A percentile compares a stretch with the other conserved stretches of the same genome.
Conservation (phyloP, 2,113 vertebrate genomes). For the Chauna torquata region DNA sequence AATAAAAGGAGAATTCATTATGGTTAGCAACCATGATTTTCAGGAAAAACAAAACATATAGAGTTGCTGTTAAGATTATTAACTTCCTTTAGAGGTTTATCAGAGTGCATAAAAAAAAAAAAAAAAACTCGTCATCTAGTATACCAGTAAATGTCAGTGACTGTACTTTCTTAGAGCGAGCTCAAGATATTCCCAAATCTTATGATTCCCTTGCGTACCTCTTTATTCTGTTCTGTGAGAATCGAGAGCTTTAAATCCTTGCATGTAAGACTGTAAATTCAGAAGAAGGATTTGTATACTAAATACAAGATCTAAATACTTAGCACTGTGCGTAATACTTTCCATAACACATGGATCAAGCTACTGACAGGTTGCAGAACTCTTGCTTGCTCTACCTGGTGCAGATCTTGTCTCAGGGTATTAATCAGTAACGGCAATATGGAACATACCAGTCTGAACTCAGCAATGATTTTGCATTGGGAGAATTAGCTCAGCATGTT, state of each 20-base stretch:
- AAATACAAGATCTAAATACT: slow-evolving; percentile 32
- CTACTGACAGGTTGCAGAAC: neutral
- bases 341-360: neutral
- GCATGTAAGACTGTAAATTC: slow-evolving; percentile 14
- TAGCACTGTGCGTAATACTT: neutral
- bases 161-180: neutral
- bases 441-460: neutral
- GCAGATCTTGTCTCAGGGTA: neutral
- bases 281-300: slow-evolving; percentile 30
- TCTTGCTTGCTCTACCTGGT: neutral
- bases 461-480: neutral
- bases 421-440: neutral
- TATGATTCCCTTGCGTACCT: neutral
- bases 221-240: neutral
- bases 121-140: neutral
- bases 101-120: neutral
- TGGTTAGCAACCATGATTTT: neutral
- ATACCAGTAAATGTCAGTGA: neutral
- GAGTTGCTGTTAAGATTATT: neutral
- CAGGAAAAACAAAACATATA: neutral
- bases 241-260: neutral
- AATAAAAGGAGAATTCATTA: neutral
- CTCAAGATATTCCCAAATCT: slow-evolving; percentile 19
- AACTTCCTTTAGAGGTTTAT: neutral
- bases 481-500: neutral